phyloP scores from a whole-genome alignment of 2,888 invertebrate species.

The Phymatocera aterrima region DNA sequence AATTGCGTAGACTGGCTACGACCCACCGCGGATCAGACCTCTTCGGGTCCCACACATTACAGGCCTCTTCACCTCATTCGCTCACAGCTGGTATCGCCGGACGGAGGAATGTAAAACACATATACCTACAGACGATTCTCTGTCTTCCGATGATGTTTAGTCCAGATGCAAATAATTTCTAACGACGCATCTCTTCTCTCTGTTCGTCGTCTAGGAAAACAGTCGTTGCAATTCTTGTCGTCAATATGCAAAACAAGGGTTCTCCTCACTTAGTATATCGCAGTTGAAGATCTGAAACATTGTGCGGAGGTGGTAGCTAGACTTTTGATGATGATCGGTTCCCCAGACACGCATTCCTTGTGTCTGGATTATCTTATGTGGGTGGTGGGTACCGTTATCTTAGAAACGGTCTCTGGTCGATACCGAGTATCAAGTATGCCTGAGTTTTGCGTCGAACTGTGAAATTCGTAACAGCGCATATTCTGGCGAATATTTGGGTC shows the following conservation, averaged over 20 bases:
- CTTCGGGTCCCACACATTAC: not conserved
- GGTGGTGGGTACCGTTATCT: slow-evolving; percentile 8
- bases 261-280: not conserved
- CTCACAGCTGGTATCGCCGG: too few species aligned
- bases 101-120: not conserved
- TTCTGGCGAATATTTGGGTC: not conserved
- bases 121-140: not conserved
- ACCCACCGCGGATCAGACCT: slow-evolving; percentile 8
- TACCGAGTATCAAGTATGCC: too few species aligned
- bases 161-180: not conserved
- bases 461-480: slow-evolving; percentile 25
- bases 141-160: not conserved
- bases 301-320: slow-evolving; percentile 3
- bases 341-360: not conserved
- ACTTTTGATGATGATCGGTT: slow-evolving; percentile 25
- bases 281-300: not conserved
- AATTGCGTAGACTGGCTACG: slow-evolving; percentile 16
- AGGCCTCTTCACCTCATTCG: not conserved
- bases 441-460: not conserved
- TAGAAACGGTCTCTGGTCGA: not conserved
- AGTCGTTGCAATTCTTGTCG: not conserved
- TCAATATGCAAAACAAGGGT: not conserved
- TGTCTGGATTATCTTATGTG: not conserved
- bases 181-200: not conserved
- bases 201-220: not conserved